Evolutionary conservation across 2,888 invertebrate species (phyloP), one percentile per base, ranked within the genome.

Genomic region (Pammene aurita): DNA sequence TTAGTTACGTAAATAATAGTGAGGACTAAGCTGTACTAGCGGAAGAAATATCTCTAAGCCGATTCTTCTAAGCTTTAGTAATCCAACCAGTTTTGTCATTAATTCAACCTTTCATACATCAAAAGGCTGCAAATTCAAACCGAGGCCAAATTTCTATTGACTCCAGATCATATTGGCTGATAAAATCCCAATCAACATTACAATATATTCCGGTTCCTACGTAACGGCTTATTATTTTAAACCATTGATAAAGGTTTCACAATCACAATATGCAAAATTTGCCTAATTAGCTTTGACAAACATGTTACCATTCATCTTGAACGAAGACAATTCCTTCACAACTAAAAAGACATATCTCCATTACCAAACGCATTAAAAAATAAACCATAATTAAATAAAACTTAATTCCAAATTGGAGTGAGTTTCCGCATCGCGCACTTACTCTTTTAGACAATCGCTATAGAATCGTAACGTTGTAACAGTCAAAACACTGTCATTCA

Each of bases 221-320:
- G 62, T 62, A 62, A 62, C 50, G 38, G 62, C 62, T 62, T 52
- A 62, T 62, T 62, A 62, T 62, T 62, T 62, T 62, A 62, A 62
- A 41, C 62, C 50, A 62, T 62, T 62, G 62, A 62, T 62, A 62
- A 38, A 46, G 26, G 62, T 63, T 67, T 41, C 56, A 56, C 64
- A 65, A 65, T 62, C 44, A 44, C 60, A 55, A 14, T 54, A 69
- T 60, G 69, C 69, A 55, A 65, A 69, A 65, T 65, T 58, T 60
- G 64, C 60, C 65, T 57, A 62, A 68, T 68, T 61, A 68, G 69
- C 71, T 72, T 70, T 70, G 72, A 72, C 74, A 72, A 70, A 67
- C 67, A 74, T 72, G 73, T 73, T 74, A 74, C 72, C 75, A 74
- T 77, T 74, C 75, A 71, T 72, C 71, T 62, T 62, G 44, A 26